Conservation (phyloP, 2,797 vertebrate genomes). For the Astyanax mexicanus region DNA sequence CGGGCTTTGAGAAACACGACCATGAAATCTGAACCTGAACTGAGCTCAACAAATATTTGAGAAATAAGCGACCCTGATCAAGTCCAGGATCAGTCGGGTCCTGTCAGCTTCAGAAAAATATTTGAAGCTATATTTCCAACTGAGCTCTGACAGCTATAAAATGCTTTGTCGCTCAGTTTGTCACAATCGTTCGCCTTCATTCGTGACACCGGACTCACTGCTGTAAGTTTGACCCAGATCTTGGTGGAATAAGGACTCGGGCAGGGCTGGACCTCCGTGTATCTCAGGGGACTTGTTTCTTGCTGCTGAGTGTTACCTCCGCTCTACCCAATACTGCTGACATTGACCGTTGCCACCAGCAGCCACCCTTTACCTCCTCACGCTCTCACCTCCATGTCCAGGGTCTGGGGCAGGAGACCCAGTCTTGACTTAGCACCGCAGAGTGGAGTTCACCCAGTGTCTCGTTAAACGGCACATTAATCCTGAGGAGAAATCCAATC, state of each 20-base stretch:
- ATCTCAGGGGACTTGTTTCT: slow-evolving; percentile 17
- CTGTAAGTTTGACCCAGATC: not conserved
- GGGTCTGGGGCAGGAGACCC: slow-evolving; percentile 17
- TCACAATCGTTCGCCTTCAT: slow-evolving; percentile 6
- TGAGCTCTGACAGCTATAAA: slow-evolving; percentile 22
- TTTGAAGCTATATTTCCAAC: not conserved
- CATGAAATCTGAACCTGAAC: not conserved
- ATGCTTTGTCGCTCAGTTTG: slow-evolving; percentile 16
- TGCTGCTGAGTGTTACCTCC: not conserved
- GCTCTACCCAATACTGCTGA: not conserved
- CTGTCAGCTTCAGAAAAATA: not conserved
- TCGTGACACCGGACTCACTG: not conserved
- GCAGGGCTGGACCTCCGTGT: slow-evolving; percentile 13
- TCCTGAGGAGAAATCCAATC: slow-evolving; percentile 62
- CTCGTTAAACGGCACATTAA: slow-evolving; percentile 58
- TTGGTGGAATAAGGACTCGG: slow-evolving; percentile 19
- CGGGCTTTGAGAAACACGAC: too few species aligned
- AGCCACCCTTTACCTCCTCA: slow-evolving; percentile 15
- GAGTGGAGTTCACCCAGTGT: slow-evolving; percentile 43
- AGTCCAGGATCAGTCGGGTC: not conserved
- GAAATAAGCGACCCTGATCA: not conserved
- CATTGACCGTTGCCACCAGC: slow-evolving; percentile 8
- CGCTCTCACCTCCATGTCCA: slow-evolving; percentile 24
- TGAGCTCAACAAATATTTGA: not conserved
- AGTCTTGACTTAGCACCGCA: slow-evolving; percentile 16